These are phyloP conservation scores for Pocillopora verrucosa DNA, from an alignment of 64 coral and sea anemone genomes.

Conservation along the genomic window DNA sequence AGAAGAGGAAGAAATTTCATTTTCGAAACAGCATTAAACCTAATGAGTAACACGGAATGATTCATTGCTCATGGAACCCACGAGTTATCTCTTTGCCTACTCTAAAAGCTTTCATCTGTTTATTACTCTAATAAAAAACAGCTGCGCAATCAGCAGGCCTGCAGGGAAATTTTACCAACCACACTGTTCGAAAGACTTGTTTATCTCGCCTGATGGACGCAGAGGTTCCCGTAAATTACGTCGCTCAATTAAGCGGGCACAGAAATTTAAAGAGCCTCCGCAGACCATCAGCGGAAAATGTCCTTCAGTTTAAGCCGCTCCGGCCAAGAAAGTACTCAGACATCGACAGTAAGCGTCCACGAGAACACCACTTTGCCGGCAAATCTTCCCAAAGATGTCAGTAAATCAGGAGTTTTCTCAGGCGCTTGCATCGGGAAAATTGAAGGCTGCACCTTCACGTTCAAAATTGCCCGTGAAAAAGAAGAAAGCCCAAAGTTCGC, in stretches of 20 bases:
- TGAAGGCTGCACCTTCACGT: neutral
- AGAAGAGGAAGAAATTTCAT: too few relatives aligned
- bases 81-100: too few relatives aligned
- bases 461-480: neutral
- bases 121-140: neutral
- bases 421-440: conserved; percentile 1
- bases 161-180: conserved; percentile 49
- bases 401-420: neutral
- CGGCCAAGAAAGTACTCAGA: conserved; percentile 5
- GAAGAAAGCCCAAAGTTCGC: too few relatives aligned
- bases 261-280: neutral
- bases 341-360: neutral
- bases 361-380: neutral
- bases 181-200: conserved; percentile 43
- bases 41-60: too few relatives aligned
- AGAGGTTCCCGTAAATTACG: conserved; percentile 49
- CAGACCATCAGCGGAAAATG: neutral
- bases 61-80: too few relatives aligned
- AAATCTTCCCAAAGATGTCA: conserved; percentile 1
- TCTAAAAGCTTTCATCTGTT: too few relatives aligned
- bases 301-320: neutral
- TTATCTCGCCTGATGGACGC: conserved; percentile 43
- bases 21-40: too few relatives aligned
- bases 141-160: conserved; percentile 14
- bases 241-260: conserved; percentile 38